These are phyloP conservation scores for Zenarchopterus dispar DNA, from an alignment of 2,797 vertebrate species.

Conservation along the genomic window DNA sequence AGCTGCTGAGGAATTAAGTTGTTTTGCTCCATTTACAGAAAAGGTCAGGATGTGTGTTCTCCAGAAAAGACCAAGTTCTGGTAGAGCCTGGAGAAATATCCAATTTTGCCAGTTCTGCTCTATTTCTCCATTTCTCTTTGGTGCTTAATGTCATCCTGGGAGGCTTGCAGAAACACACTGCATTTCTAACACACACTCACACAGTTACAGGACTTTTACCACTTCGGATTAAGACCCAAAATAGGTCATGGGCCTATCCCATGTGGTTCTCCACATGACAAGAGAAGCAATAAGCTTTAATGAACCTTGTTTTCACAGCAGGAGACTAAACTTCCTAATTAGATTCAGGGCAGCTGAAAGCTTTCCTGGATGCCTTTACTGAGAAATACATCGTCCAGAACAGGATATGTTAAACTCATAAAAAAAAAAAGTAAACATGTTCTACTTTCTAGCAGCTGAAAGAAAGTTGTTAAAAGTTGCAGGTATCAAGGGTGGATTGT, in stretches of 20 bases:
- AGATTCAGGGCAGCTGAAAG: slow-evolving; percentile 15
- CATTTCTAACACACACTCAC: slow-evolving; percentile 18
- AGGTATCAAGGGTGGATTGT: too few relatives aligned
- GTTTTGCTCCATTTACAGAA: slow-evolving; percentile 28
- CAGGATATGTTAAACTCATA: too few relatives aligned
- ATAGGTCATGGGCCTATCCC: slow-evolving; percentile 52
- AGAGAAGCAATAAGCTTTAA: slow-evolving; percentile 40
- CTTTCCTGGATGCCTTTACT: background rate
- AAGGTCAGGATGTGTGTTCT: slow-evolving; percentile 31
- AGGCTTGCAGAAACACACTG: slow-evolving; percentile 32
- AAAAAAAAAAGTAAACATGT: too few relatives aligned
- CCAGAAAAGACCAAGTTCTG: slow-evolving; percentile 40
- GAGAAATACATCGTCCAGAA: background rate
- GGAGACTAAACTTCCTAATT: slow-evolving; percentile 36
- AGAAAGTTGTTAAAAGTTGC: too few relatives aligned
- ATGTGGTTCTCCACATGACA: slow-evolving; percentile 37
- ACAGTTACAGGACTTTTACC: slow-evolving; percentile 11
- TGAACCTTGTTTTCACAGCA: slow-evolving; percentile 40
- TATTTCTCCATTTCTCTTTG: slow-evolving; percentile 62
- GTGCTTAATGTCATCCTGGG: slow-evolving; percentile 49
- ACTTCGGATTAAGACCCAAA: slow-evolving; percentile 50
- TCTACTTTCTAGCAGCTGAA: too few relatives aligned
- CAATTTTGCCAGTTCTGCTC: slow-evolving; percentile 68
- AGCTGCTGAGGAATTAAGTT: slow-evolving; percentile 10
- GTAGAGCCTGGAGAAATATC: slow-evolving; percentile 58